Evolutionary conservation across 2,888 invertebrate genomes (phyloP), one percentile per base, ranked within the genome.

Genomic region (Leptinotarsa haldemani): DNA sequence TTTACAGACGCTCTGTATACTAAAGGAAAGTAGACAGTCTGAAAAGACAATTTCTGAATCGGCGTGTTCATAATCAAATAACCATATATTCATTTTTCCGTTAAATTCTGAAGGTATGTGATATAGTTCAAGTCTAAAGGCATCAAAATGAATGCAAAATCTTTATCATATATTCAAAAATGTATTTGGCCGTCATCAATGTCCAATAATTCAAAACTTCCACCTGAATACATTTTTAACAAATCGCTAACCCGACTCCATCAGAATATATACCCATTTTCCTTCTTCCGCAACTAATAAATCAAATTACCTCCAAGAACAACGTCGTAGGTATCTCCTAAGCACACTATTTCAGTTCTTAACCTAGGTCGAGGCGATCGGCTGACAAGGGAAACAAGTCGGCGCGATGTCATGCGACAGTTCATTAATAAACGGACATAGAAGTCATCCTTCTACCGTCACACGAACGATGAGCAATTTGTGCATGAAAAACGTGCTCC

Each of bases 271-370:
- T n/a, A 22, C 4, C 15, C 16, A 12, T 30, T 30, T 61, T 16
- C n/a, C 25, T 61, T n/a, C 30, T 61, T 4, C 3, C 20, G 52
- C 16, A 47, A 66, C 15, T 9, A 66, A 61, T 61, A 13, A 30
- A 66, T 50, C n/a, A 66, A 64, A 66, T 66, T 66, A 66, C 66
- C 66, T 66, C 4, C 66, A 52, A 66, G 12, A 50, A 48, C 20
- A 50, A 18, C 52, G 52, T 66, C 66, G 50, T 66, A 52, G 30
- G 18, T 25, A 50, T 66, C 48, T 52, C 48, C 50, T 13, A 52
- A 50, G 50, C 25, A 48, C 66, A 66, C 66, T 66, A 66, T 50
- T 12, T 25, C 22, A 66, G 66, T 48, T 47, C 50, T 66, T 66
- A 66, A 66, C 66, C 52, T 25, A 66, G 66, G 66, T 66, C 66